phyloP scores from a whole-genome alignment of 2,113 vertebrate species.

The Rhizomys pruinosus region DNA sequence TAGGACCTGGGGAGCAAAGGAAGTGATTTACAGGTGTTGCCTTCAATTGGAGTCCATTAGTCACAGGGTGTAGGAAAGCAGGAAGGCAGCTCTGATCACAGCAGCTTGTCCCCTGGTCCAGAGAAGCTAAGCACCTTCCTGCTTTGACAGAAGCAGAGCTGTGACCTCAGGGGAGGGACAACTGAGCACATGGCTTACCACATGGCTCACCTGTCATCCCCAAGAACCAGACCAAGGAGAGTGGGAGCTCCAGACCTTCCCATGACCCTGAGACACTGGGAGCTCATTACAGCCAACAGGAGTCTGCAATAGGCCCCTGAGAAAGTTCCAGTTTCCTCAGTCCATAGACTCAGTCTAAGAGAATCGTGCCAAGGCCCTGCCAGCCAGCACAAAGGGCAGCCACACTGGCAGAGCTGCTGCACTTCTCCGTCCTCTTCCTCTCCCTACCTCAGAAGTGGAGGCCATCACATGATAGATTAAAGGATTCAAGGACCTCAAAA shows the following conservation, averaged over 20 bases:
- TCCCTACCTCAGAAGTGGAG: neutral
- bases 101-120: neutral
- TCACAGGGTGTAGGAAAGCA: neutral
- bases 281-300: neutral
- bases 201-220: neutral
- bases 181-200: neutral
- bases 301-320: neutral
- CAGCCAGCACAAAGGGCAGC: neutral
- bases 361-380: neutral
- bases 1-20: neutral
- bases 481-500: neutral
- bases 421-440: neutral
- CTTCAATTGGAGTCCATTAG: conserved; percentile 2
- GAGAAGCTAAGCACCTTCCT: neutral
- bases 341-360: neutral
- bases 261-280: neutral
- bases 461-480: neutral
- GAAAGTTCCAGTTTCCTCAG: neutral
- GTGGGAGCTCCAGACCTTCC: neutral
- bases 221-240: neutral
- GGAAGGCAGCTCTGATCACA: neutral
- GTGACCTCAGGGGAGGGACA: neutral
- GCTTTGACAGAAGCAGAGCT: neutral
- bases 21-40: conserved; percentile 9
- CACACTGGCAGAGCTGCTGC: neutral